These are phyloP conservation scores for Geopemphigus sp. DNA, from an alignment of 1,140 invertebrate genomes.

Conservation along the genomic window DNA sequence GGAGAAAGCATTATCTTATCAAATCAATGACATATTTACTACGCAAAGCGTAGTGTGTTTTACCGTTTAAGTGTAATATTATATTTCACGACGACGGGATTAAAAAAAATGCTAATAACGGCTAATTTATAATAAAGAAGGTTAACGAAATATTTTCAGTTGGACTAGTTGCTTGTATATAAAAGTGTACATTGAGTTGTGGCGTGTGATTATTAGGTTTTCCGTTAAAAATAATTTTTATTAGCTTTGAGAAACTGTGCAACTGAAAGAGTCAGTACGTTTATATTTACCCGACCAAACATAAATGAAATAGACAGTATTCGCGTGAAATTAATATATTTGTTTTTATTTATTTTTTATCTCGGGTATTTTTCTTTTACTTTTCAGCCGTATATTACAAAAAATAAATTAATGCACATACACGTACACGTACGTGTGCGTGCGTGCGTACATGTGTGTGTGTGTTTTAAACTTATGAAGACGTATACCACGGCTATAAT, in stretches of 20 bases:
- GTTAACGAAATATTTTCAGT: not conserved
- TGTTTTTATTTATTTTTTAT: too few species aligned
- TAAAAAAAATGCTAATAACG: too few species aligned
- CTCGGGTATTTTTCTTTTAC: too few species aligned
- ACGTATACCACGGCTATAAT: not conserved
- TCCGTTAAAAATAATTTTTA: not conserved
- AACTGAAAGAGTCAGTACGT: not conserved
- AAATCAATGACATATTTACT: too few species aligned
- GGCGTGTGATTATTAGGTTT: not conserved
- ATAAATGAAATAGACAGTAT: not conserved
- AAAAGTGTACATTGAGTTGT: too few species aligned
- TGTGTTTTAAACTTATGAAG: not conserved
- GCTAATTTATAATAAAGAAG: not conserved
- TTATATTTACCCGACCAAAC: not conserved
- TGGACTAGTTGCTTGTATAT: not conserved
- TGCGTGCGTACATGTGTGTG: too few species aligned
- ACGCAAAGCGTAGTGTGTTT: too few species aligned
- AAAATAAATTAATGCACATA: too few species aligned
- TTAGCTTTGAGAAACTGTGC: not conserved
- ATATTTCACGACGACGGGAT: too few species aligned
- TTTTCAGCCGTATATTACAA: not conserved
- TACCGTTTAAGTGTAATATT: too few species aligned
- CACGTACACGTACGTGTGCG: not conserved
- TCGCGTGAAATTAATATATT: too few species aligned
- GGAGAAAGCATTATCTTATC: too few species aligned